A percentile compares a stretch with the other conserved stretches of the same genome.
Conservation (phyloP, 23 tunicate genomes). For the Halocynthia aurantium region DNA sequence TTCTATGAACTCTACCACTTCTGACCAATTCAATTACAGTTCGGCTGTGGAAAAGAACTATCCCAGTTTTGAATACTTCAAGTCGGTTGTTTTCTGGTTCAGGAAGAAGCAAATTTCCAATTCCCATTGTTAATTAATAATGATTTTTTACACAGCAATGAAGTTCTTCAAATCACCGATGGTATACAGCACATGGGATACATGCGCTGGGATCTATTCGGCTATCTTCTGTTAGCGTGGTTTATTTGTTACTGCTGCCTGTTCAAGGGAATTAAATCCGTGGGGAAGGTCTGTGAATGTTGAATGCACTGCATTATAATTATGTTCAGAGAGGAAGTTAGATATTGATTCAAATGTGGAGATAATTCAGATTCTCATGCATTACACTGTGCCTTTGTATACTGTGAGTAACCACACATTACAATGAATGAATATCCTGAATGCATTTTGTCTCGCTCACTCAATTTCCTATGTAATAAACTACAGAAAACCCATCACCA, state of each 20-base stretch:
- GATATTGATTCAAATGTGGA: too few species aligned
- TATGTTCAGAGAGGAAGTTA: too few species aligned
- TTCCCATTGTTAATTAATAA: neutral
- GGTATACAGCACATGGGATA: constrained; percentile 87
- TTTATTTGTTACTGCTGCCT: constrained; percentile 62
- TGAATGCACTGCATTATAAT: too few species aligned
- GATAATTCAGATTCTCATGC: neutral
- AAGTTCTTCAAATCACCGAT: constrained; percentile 54
- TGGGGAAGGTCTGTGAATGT: constrained; percentile 49
- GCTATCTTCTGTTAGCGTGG: constrained; percentile 82
- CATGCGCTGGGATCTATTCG: constrained; percentile 79
- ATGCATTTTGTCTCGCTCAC: too few species aligned
- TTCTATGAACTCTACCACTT: neutral
- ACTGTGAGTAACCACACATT: neutral
- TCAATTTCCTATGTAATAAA: too few species aligned
- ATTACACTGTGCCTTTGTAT: neutral
- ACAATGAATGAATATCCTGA: too few species aligned
- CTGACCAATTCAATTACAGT: neutral
- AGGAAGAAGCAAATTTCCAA: neutral
- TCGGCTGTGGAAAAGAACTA: neutral
- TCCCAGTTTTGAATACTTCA: constrained; percentile 7
- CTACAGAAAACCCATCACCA: too few species aligned
- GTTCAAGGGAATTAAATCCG: constrained; percentile 76
- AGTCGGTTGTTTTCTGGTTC: neutral
- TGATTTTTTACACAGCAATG: constrained; percentile 13